Evolutionary conservation across 1,140 invertebrate species (phyloP), one percentile per base, ranked within the genome.

Genomic region (Heliconius eleuchia): DNA sequence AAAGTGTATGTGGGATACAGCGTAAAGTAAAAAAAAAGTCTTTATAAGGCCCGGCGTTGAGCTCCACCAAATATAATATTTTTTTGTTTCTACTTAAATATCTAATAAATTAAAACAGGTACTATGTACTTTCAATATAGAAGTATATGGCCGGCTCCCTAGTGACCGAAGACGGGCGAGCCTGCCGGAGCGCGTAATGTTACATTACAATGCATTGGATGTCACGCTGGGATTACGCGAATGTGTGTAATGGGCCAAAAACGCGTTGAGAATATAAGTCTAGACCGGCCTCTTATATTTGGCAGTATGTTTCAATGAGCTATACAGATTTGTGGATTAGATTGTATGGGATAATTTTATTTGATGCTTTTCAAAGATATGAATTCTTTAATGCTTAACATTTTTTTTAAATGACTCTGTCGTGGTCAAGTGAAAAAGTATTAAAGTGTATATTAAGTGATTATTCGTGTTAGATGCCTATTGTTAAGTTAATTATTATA

Each of bases 201-300:
- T 70, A 72, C 76, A 77, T 77, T 77, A 77, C 66, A 77, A 77
- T 77, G 76, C 76, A 77, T 71, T 72, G 46, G 76, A 70, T 77
- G 76, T 77, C 76, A 77, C 66, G 42, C 18, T 18, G 39, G 27
- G 66, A 77, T 71, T 72, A 72, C 70, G 74, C 39, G 76, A 77
- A 77, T 76, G 70, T 72, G 76, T 77, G 76, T 77, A 77, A 76
- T 76, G 75, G 60, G 60, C 13, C 75, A 66, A 71, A 71, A 66
- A 76, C 75, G 66, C 75, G 66, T 46, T 71, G 75, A 76, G 75
- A 76, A 76, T 76, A 76, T 76, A 50, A 27, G 75, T 37, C 30
- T 39, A 71, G 13, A 71, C 30, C 16, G 7, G 30, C 13, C 71
- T 71, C 18, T 71, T 71, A n/a, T 39, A 71, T 71, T 71, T 71